Evolutionary conservation across 1,140 invertebrate genomes (phyloP), one percentile per base, ranked within the genome.

Genomic region (Vanessa atalanta): DNA sequence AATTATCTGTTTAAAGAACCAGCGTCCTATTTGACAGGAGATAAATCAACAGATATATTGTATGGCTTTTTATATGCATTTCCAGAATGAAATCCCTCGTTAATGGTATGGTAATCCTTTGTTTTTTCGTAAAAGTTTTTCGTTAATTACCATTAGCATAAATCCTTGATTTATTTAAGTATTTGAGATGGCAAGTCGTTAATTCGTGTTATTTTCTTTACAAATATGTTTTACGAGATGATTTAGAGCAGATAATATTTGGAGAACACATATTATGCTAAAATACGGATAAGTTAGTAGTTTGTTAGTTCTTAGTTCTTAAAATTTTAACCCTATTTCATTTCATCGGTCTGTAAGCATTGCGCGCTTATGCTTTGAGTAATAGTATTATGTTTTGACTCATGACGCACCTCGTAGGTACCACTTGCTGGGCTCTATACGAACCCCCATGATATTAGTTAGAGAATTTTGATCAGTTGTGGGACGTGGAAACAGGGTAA

Each of bases 1-100:
- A 87, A 90, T 88, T 89, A 85, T 84, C 82, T 82, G 80, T 80
- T 80, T 79, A 76, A 71, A 63, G 73, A 77, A 78, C 78, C 78
- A 80, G 77, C 79, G 78, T 73, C 73, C 53, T 65, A 61, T 75
- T 64, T 72, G 65, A 51, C 66, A 26, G 47, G 43, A 57, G 43
- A 72, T 73, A 73, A 69, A 73, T 73, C 51, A 68, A 47, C n/a
- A 16, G 53, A 72, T 66, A 51, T 51, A 64, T 64, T 70, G 47
- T 70, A 53, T 31, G n/a, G 4, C 57, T 51, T 37, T 70, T 64
- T 70, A 60, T n/a, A 48, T 70, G 47, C 60, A 70, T 26, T 37
- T 31, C 26, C n/a, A 16, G 63, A 72, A 65, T 72, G 65, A 65
- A 72, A 47, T 72, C 37, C 20, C 50, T 65, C 65, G 31, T 67